A percentile compares a stretch with the other conserved stretches of the same genome.
These are phyloP conservation scores for Cecropterus lyciades DNA, from an alignment of 1,140 invertebrate species.

Conservation along the genomic window DNA sequence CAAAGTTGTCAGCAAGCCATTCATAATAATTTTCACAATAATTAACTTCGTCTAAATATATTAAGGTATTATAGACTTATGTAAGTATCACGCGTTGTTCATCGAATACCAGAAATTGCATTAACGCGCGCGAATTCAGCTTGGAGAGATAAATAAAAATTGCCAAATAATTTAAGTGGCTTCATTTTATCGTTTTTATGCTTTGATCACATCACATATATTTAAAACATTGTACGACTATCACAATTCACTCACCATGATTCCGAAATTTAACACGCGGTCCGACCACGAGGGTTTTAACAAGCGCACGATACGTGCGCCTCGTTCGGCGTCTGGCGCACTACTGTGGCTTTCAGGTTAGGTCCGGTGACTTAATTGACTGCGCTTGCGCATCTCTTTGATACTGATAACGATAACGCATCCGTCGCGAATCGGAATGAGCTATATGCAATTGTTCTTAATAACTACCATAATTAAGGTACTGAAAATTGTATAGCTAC, in stretches of 20 bases:
- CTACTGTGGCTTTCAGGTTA: slow-evolving; percentile 52
- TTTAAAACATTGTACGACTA: slow-evolving; percentile 17
- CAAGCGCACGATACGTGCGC: slow-evolving; percentile 43
- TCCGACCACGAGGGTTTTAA: slow-evolving; percentile 45
- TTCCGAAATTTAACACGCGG: slow-evolving; percentile 46
- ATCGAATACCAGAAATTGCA: slow-evolving; percentile 3
- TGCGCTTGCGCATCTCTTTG: slow-evolving; percentile 65
- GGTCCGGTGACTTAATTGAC: slow-evolving; percentile 37
- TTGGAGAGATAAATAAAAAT: slow-evolving; percentile 1
- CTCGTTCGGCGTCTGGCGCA: slow-evolving; percentile 38
- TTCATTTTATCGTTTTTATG: background rate
- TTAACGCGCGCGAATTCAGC: background rate
- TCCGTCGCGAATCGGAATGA: slow-evolving; percentile 2
- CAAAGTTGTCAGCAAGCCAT: background rate
- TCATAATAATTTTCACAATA: slow-evolving; percentile 10
- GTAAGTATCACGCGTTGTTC: slow-evolving; percentile 5
- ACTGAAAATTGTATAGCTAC: too few relatives aligned
- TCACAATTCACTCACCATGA: slow-evolving; percentile 56
- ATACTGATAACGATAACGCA: slow-evolving; percentile 52
- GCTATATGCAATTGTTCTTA: background rate
- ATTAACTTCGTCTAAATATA: slow-evolving; percentile 4
- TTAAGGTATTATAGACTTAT: slow-evolving; percentile 11
- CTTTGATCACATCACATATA: background rate
- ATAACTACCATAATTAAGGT: background rate
- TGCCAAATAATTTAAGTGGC: background rate